Evolutionary conservation across 2,113 vertebrate genomes (phyloP), one percentile per base, ranked within the genome.

Genomic region (Malurus cyaneus): DNA sequence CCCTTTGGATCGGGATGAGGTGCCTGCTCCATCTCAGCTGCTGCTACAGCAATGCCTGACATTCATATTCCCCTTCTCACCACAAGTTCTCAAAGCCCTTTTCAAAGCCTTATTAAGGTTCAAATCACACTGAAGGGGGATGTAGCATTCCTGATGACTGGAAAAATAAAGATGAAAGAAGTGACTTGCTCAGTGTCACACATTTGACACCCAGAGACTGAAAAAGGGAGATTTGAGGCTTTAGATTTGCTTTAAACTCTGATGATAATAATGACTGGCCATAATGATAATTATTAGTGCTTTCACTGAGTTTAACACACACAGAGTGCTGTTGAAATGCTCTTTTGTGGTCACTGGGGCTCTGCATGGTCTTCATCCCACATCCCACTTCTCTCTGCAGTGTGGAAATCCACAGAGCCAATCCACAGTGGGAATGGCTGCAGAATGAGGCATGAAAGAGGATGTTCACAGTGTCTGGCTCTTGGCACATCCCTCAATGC

Each of bases 251-350:
- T 86, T 34, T 74, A 70, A 92, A 64, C 79, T 41, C 64, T 88
- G 80, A 95, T 86, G 82, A 95, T 90, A 74, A 80, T 89, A 92
- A 93, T 42, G 36, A 61, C 56, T 64, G 69, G 36, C 64, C 69
- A 53, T 92, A 65, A 42, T 90, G 89, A 64, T 86, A 96, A 95
- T 92, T 90, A 84, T 78, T 64, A 80, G 76, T 23, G n/a, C 76
- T 92, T 88, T 65, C 61, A 36, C 56, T 3, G 16, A 69, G 67
- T 49, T 93, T 64, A 67, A 53, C 69, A 57, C 34, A 7, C 50
- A 57, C 39, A 36, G 74, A 93, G 31, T 59, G 86, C 67, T 65
- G 53, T 20, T 71, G 54, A 83, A 80, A 67, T 8, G 26, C 89
- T 80, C 52, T 41, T 88, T 88, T 44, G 11, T 60, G 61, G 57